Base-by-base conservation (phyloP, 1,140 invertebrate genomes). In the Penaeus indicus region DNA sequence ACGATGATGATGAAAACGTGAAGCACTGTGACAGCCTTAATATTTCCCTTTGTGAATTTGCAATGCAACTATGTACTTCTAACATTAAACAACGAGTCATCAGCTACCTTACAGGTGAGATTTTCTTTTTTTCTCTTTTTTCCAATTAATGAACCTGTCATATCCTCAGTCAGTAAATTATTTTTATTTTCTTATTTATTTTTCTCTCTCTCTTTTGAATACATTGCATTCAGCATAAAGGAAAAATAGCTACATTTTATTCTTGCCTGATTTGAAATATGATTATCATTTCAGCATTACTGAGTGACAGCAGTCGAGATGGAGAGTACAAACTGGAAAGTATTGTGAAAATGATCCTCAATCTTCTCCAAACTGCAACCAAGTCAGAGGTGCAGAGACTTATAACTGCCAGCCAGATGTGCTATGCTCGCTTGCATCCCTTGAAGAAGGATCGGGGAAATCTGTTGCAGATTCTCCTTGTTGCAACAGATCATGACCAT, bases 371-470 rank as follows among this genome's bases (percentile, higher is more conserved):
- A 42, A 16, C 61, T 27, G n/a, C 32, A 27, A 22, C 60, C 54
- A 25, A 63, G 32, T 21, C 54, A 25, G 54, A 83, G 18, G 69
- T 69, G 27, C 27, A 75, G 54, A 42, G 19, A 25, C 32, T 88
- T 25, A 19, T 88, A 21, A 27, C 8, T 27, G 79, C 81, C n/a
- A 72, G 54, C 22, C 79, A 84, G 22, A 78, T 38, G 69, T 88
- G 87, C 61, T 88, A 84, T 69, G 25, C 25, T 61, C 81, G 82
- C 13, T 62, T 88, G 11, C 87, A 84, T 27, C 87, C 87, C 38
- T 72, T 84, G 27, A 88, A 82, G 72, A 88, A 88, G 62, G 87
- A 88, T 47, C 87, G 87, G 8, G 42, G 69, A 10, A 60, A 79
- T 72, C 81, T 88, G 16, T 72, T 88, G 4, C 67, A 79, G 25